These are phyloP conservation scores for Hecatera dysodea DNA, from an alignment of 2,888 invertebrate species.

Conservation along the genomic window DNA sequence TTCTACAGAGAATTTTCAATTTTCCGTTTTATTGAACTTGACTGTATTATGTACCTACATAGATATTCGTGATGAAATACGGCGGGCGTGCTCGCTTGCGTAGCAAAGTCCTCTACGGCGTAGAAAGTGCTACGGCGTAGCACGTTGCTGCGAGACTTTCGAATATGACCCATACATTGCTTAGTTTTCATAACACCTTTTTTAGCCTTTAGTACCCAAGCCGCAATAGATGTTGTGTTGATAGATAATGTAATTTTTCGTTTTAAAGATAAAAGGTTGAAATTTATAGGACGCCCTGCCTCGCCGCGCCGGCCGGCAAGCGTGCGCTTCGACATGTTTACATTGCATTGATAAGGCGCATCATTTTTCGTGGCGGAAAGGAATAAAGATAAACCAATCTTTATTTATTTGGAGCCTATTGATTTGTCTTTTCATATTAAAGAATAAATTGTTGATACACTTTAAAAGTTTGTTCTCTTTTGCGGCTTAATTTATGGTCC, in stretches of 20 bases:
- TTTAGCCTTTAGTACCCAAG: background rate
- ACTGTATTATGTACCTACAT: constrained; percentile 36
- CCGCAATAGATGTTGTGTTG: constrained; percentile 24
- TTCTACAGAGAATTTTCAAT: constrained; percentile 37
- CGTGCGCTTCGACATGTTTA: constrained; percentile 72
- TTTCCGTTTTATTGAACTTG: constrained; percentile 46
- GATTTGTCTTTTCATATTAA: background rate
- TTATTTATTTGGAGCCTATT: background rate
- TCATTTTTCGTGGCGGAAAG: constrained; percentile 19
- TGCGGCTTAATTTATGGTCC: background rate
- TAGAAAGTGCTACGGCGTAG: constrained; percentile 57
- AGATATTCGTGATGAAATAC: constrained; percentile 38
- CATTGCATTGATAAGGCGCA: constrained; percentile 53
- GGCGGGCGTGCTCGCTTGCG: constrained; percentile 56
- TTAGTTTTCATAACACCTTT: background rate
- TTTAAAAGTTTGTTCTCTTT: background rate
- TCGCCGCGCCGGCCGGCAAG: constrained; percentile 66
- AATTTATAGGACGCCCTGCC: constrained; percentile 21
- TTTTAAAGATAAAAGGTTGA: constrained; percentile 24
- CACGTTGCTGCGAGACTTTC: constrained; percentile 20
- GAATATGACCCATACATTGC: constrained; percentile 39
- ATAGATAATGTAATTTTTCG: background rate
- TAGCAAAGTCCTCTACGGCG: constrained; percentile 58
- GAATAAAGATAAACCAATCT: no score
- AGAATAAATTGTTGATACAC: background rate